These are phyloP conservation scores for Gila robusta DNA, from an alignment of 2,797 vertebrate genomes.

Conservation along the genomic window DNA sequence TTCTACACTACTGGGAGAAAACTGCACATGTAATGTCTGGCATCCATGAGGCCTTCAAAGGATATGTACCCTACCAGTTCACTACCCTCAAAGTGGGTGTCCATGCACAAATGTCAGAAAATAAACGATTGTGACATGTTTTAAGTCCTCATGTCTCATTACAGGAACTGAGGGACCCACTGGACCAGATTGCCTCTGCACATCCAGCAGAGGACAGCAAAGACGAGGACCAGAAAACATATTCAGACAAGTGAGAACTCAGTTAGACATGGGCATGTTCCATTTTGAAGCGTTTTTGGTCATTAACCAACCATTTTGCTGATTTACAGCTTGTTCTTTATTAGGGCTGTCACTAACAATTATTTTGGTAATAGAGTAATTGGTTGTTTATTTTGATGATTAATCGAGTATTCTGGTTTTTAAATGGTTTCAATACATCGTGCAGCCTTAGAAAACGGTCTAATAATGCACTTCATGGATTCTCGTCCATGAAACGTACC, in stretches of 20 bases:
- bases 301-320: background rate
- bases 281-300: background rate
- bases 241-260: conserved; percentile 76
- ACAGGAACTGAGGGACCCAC: conserved; percentile 81
- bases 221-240: conserved; percentile 66
- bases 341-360: too few relatives aligned
- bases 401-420: too few relatives aligned
- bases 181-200: conserved; percentile 74
- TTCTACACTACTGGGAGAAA: conserved; percentile 88
- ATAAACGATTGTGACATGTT: background rate
- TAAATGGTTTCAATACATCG: too few relatives aligned
- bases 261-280: background rate
- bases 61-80: conserved; percentile 79
- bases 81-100: conserved; percentile 80
- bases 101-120: background rate
- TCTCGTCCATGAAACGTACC: too few relatives aligned
- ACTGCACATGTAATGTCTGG: conserved; percentile 80
- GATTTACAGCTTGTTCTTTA: background rate
- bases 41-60: conserved; percentile 78
- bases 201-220: conserved; percentile 67
- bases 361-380: too few relatives aligned
- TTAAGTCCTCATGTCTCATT: background rate
- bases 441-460: too few relatives aligned
- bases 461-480: too few relatives aligned
- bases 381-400: too few relatives aligned